Conservation (phyloP, 2,797 vertebrate genomes). For the Acanthiza pusilla region DNA sequence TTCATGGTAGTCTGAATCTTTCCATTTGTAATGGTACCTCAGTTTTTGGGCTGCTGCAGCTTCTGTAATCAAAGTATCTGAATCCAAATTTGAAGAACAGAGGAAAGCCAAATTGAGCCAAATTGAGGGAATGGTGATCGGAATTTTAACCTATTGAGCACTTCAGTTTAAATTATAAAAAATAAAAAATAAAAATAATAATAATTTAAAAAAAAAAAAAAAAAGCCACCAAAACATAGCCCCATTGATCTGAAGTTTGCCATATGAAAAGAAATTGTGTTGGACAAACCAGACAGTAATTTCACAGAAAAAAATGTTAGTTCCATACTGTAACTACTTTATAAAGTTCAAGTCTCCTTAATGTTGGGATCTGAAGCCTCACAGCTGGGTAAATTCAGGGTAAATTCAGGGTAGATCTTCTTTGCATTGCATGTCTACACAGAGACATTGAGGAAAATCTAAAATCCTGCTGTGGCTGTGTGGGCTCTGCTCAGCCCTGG, state of each 20-base stretch:
- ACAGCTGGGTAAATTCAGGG: not conserved
- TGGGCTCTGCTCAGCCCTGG: not conserved
- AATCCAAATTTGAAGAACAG: not conserved
- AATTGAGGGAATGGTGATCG: not conserved
- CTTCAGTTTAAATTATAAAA: no score
- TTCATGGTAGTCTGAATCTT: not conserved
- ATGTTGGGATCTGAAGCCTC: not conserved
- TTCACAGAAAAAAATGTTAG: not conserved
- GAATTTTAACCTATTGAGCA: not conserved
- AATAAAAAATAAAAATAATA: no score
- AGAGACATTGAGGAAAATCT: not conserved
- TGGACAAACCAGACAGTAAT: not conserved
- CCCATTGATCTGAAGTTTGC: not conserved
- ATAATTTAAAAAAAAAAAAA: no score
- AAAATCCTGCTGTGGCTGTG: accelerated
- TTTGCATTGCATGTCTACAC: not conserved
- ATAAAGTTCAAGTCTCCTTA: not conserved
- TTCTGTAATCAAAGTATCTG: not conserved
- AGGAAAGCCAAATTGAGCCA: not conserved
- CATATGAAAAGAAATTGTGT: not conserved
- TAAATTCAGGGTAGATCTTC: not conserved
- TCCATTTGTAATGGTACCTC: not conserved
- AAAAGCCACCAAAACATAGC: not conserved
- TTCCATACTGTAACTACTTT: not conserved
- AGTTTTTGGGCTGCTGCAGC: not conserved